phyloP scores from a whole-genome alignment of 2,888 invertebrate genomes.

The Acanthococcus lagerstroemiae region DNA sequence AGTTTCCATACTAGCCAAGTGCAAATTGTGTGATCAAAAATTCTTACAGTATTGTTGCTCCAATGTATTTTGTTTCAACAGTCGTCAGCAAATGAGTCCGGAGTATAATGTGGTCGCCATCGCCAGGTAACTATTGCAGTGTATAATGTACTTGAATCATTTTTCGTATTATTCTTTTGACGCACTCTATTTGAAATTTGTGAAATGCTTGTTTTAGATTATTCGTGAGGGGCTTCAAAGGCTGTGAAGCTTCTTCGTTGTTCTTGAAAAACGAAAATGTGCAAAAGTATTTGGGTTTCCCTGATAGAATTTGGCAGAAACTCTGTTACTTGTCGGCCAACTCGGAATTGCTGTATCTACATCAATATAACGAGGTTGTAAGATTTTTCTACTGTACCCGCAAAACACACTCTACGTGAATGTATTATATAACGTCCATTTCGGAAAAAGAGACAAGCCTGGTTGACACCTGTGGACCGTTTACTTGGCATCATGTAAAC shows the following conservation, averaged over 20 bases:
- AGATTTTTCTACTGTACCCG: too few species aligned
- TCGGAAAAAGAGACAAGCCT: too few species aligned
- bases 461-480: too few species aligned
- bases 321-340: not conserved
- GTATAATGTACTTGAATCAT: not conserved
- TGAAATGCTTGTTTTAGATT: not conserved
- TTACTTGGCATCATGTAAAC: too few species aligned
- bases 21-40: slow-evolving; percentile 5
- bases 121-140: not conserved
- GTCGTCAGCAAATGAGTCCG: not conserved
- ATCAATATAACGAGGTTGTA: not conserved
- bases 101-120: not conserved
- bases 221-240: not conserved
- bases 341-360: slow-evolving; percentile 5
- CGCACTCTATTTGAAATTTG: not conserved
- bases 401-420: too few species aligned
- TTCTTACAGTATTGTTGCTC: not conserved
- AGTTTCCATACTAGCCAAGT: slow-evolving; percentile 5
- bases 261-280: slow-evolving; percentile 16
- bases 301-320: slow-evolving; percentile 4
- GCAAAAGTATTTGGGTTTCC: slow-evolving; percentile 8
- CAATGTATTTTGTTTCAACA: slow-evolving; percentile 7
- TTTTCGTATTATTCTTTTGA: not conserved
- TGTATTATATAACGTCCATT: too few species aligned
- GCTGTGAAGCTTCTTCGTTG: not conserved